Conservation (phyloP, 2,113 vertebrate species). For the Eolophus roseicapilla region DNA sequence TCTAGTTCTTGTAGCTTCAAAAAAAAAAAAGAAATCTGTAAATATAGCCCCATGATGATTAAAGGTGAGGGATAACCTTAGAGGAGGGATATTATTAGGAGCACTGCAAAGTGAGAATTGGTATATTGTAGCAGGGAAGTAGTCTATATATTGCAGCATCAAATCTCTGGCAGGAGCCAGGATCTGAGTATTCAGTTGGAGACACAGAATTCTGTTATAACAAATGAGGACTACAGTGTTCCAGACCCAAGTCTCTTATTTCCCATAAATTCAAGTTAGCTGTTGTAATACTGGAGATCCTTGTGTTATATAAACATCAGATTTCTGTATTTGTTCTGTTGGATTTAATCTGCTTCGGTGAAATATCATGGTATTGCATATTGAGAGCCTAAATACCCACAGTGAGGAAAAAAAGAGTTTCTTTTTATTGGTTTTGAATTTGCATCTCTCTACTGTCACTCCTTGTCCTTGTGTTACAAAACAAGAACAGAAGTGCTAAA, state of each 20-base stretch:
- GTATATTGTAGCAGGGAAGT: background rate
- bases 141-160: background rate
- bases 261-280: background rate
- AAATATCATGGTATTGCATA: background rate
- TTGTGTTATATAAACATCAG: background rate
- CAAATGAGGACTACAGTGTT: background rate
- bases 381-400: background rate
- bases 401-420: background rate
- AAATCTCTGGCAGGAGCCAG: background rate
- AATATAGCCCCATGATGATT: background rate
- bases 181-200: background rate
- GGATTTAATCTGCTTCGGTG: background rate
- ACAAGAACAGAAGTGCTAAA: background rate
- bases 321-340: background rate
- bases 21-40: background rate
- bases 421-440: background rate
- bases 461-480: background rate
- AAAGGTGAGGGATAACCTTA: background rate
- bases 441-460: background rate
- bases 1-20: background rate
- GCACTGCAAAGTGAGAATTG: background rate
- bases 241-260: background rate
- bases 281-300: background rate
- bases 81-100: background rate
- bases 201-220: background rate